A percentile compares a stretch with the other conserved stretches of the same genome.
phyloP scores from a whole-genome alignment of 2,113 vertebrate species.

The Ptilonorhynchus violaceus region DNA sequence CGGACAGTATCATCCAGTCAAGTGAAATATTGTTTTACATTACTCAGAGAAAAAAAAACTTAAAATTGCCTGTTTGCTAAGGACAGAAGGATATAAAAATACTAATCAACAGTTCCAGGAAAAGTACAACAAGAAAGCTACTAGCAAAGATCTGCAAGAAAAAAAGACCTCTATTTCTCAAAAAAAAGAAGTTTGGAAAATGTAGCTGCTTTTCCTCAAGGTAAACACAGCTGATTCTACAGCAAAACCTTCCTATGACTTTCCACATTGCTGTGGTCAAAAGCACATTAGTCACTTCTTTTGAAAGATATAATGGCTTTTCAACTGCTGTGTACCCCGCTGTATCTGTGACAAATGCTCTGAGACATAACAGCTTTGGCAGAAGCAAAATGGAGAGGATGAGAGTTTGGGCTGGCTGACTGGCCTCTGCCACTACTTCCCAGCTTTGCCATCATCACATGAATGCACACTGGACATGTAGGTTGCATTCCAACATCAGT shows the following conservation, averaged over 20 bases:
- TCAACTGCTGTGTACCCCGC: background rate
- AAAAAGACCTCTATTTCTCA: background rate
- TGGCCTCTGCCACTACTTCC: background rate
- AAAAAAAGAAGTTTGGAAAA: background rate
- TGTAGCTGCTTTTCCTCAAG: background rate
- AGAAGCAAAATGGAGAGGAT: background rate
- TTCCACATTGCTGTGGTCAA: background rate
- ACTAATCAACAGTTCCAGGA: background rate
- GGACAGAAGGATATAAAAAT: background rate
- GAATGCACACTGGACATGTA: fast-evolving
- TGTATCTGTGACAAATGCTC: background rate
- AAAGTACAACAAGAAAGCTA: background rate
- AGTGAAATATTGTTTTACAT: background rate
- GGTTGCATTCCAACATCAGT: background rate
- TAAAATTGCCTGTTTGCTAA: background rate
- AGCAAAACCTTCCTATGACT: background rate
- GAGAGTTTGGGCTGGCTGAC: background rate
- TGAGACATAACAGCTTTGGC: background rate
- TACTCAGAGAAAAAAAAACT: background rate
- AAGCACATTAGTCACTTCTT: background rate
- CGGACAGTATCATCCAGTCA: background rate
- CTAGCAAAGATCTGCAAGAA: background rate
- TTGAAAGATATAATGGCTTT: background rate
- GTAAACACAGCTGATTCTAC: background rate
- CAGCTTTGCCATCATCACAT: fast-evolving